Base-by-base conservation (phyloP, 2,797 vertebrate genomes). In the Phyllotis vaccarum region DNA sequence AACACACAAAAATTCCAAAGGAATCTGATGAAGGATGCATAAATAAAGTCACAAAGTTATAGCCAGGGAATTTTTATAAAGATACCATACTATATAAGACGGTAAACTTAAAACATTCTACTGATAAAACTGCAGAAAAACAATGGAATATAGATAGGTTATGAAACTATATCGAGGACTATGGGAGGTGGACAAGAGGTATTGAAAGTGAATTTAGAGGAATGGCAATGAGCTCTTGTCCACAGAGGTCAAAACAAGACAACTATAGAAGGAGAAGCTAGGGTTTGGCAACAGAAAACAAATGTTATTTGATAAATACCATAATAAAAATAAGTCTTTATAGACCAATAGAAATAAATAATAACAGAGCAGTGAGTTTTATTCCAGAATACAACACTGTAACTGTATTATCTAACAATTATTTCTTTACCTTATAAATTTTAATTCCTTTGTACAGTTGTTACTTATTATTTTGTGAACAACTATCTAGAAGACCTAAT, bases 241-340 rank as follows among this genome's bases (percentile, higher is more conserved):
- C 43, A 46, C 24, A 75, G 6, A 75, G 11, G 3, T 75, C 4
- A 43, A 75, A 75, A 49, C 9, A 16, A 52, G 75, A 49, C 16
- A 52, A 10, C 14, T 31, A 3, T 78, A 29, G 14, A 3, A 34
- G 29, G 29, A 16, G 2, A 6, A 13, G 2, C 5, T 5, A 12
- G 2, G 1, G 6, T 52, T 8, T 2, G 8, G 29, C 1, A 78
- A 78, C 16, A 52, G 7, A 52, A 52, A 78, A 52, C 43, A 75
- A 11, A 24, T 29, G 27, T 75, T 7, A 2, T 24, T 74, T 74
- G 40, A 74, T 24, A 76, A 49, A 76, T 31, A 49, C 1, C 14
- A 76, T 19, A 76, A 76, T 34, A 78, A 52, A 52, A 52, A 16
- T 34, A 46, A 29, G 8, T 52, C 29, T 52, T 78, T 74, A 10